phyloP scores from a whole-genome alignment of 2,797 vertebrate genomes.

The Semaprochilodus insignis region DNA sequence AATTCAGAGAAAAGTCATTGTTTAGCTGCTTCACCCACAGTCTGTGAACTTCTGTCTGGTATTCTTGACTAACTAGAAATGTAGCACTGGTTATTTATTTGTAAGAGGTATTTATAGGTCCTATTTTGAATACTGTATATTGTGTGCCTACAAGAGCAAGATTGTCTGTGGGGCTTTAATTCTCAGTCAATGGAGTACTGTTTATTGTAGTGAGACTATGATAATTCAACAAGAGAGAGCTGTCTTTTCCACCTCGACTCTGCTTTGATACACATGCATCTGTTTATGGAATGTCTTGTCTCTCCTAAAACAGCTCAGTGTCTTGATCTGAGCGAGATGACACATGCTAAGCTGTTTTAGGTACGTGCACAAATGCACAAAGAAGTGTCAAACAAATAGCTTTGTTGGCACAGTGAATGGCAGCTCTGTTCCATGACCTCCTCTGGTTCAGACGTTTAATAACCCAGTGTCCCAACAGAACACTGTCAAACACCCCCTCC shows the following conservation, averaged over 20 bases:
- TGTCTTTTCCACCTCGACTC: slow-evolving; percentile 64
- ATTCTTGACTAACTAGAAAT: too few relatives aligned
- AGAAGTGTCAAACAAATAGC: slow-evolving; percentile 42
- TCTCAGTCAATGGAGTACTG: neutral
- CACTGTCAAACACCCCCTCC: slow-evolving; percentile 66
- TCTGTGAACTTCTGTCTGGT: too few relatives aligned
- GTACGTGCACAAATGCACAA: slow-evolving; percentile 43
- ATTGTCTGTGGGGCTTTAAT: neutral
- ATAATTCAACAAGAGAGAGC: neutral
- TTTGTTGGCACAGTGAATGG: slow-evolving; percentile 48
- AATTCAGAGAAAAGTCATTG: too few relatives aligned
- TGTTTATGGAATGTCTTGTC: slow-evolving; percentile 59
- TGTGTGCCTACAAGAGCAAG: too few relatives aligned
- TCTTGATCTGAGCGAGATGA: slow-evolving; percentile 58
- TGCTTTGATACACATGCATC: slow-evolving; percentile 62
- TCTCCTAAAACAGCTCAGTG: slow-evolving; percentile 64
- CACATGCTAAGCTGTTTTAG: slow-evolving; percentile 70
- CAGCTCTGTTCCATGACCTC: slow-evolving; percentile 52
- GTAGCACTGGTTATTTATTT: too few relatives aligned
- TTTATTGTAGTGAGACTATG: neutral
- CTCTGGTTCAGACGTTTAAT: slow-evolving; percentile 68
- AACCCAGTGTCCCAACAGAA: slow-evolving; percentile 58
- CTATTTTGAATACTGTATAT: too few relatives aligned
- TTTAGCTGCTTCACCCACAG: too few relatives aligned
- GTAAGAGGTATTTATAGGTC: too few relatives aligned